Evolutionary conservation across 2,888 invertebrate species (phyloP), one percentile per base, ranked within the genome.

Genomic region (Mimumesa dahlbomi): DNA sequence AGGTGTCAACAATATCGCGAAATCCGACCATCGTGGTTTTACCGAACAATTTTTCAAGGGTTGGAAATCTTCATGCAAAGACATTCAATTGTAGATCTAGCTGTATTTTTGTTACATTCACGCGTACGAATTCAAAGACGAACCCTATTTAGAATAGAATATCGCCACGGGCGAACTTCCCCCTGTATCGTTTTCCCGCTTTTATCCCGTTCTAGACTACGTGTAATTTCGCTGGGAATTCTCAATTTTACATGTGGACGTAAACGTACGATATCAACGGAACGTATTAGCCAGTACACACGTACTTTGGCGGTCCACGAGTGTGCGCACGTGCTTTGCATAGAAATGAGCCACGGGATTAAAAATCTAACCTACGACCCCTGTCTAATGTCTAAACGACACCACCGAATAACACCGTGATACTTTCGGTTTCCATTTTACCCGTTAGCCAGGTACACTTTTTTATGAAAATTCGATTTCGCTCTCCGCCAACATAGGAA

Each of bases 291-390:
- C 25, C 52, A 19, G 49, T 66, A 64, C 62, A 73, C 71, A 50
- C 59, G 52, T 67, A 73, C 45, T 38, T 49, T 50, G 40, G 48
- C 50, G 38, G 38, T 43, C 31, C 62, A 54, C 56, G 52, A 70
- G 68, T 53, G 67, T 29, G 49, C 66, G 62, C 42, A 22, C 68
- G 46, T 38, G 74, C 48, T 82, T 82, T 79, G 81, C 82, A 82
- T 81, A 75, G 69, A 79, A 61, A 82, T 77, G 81, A 82, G 71
- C 61, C 66, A 58, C 52, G 53, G 62, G 79, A 82, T 82, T 82
- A 77, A 82, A 82, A 79, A 64, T 68, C 56, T 58, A 64, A 64
- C 62, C 18, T 29, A 45, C 43, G 18, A 19, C 18, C 22, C 36
- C n/a, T 25, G 31, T 43, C 58, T 25, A 40, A 50, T 25, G 6